Conservation (phyloP, 2,113 vertebrate species). For the Anseranas semipalmata region DNA sequence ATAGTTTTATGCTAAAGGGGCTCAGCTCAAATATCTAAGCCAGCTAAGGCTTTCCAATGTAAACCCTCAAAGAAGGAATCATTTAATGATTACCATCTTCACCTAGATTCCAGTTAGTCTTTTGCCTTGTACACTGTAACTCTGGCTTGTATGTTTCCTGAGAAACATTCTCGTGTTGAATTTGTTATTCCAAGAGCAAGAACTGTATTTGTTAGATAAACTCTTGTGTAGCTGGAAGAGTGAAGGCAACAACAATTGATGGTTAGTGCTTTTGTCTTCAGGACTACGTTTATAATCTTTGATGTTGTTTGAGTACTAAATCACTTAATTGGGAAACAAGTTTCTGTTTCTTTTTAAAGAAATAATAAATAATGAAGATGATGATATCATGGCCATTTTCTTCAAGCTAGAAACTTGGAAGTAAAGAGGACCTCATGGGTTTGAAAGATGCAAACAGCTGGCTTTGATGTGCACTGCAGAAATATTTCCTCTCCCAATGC, state of each 20-base stretch:
- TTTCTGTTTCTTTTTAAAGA: neutral
- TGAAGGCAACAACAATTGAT: conserved; percentile 5
- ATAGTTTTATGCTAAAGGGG: neutral
- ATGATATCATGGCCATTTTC: neutral
- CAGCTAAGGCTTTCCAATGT: conserved; percentile 29
- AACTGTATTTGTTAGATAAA: neutral
- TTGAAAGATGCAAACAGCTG: neutral
- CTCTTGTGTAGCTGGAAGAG: neutral
- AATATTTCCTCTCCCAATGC: neutral
- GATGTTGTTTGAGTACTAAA: neutral
- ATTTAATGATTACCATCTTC: conserved; percentile 12
- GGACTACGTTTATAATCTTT: neutral
- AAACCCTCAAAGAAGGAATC: conserved; percentile 50
- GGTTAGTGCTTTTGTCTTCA: neutral
- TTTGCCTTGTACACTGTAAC: neutral
- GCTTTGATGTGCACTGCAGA: neutral
- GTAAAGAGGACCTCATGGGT: neutral
- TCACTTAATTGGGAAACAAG: neutral
- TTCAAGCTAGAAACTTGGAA: neutral
- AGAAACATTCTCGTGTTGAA: conserved; percentile 27
- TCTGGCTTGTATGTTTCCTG: neutral
- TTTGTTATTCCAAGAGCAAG: conserved; percentile 17
- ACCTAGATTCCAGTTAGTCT: neutral
- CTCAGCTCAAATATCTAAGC: conserved; percentile 41
- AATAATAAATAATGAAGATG: neutral